These are phyloP conservation scores for Synaphobranchus kaupii DNA, from an alignment of 2,797 vertebrate genomes.

Conservation along the genomic window DNA sequence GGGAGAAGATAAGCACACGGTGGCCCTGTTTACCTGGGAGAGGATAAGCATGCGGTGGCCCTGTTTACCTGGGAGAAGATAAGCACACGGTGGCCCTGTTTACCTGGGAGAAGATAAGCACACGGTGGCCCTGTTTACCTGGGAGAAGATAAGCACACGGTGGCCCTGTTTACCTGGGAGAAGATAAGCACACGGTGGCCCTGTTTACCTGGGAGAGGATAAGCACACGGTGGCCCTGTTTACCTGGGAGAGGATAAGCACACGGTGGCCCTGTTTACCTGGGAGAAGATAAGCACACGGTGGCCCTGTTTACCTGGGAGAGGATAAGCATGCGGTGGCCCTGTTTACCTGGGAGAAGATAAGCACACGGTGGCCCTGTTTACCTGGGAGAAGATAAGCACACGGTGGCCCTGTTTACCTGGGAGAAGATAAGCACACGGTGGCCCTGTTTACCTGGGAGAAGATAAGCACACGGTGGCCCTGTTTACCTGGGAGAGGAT, in stretches of 20 bases:
- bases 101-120: slow-evolving; percentile 91
- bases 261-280: slow-evolving; percentile 88
- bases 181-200: slow-evolving; percentile 92
- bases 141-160: slow-evolving; percentile 91
- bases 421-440: slow-evolving; percentile 91
- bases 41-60: slow-evolving; percentile 91
- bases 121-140: slow-evolving; percentile 88
- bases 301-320: slow-evolving; percentile 88
- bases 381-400: slow-evolving; percentile 91
- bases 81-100: slow-evolving; percentile 89
- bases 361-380: slow-evolving; percentile 89
- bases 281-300: slow-evolving; percentile 91
- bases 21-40: slow-evolving; percentile 91
- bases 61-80: slow-evolving; percentile 91
- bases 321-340: slow-evolving; percentile 91
- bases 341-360: slow-evolving; percentile 91
- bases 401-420: slow-evolving; percentile 88
- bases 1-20: slow-evolving; percentile 91
- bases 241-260: slow-evolving; percentile 91
- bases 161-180: slow-evolving; percentile 91
- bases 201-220: slow-evolving; percentile 91
- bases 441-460: slow-evolving; percentile 91
- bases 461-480: slow-evolving; percentile 92
- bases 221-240: slow-evolving; percentile 89
- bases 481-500: slow-evolving; percentile 91